phyloP scores from a whole-genome alignment of 2,888 invertebrate species.

The Brachypterus glaber region DNA sequence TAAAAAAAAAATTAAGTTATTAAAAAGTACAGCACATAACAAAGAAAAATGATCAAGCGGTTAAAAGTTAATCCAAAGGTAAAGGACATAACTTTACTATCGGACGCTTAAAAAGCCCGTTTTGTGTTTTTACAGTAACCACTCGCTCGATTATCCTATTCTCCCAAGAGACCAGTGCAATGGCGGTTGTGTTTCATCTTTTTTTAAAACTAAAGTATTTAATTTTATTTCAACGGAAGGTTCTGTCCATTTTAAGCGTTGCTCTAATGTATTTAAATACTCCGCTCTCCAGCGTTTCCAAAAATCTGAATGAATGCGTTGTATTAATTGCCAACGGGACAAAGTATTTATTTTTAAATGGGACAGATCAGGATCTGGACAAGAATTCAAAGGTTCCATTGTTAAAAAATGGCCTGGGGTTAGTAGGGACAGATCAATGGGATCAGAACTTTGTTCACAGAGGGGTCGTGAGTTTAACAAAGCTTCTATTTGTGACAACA shows the following conservation, averaged over 20 bases:
- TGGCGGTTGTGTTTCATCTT: not conserved
- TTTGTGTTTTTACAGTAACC: not conserved
- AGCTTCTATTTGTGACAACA: constrained; percentile 12
- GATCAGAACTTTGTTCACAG: constrained; percentile 11
- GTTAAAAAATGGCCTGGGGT: constrained; percentile 16
- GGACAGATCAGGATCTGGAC: not conserved
- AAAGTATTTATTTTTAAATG: not conserved
- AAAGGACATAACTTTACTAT: too few species aligned
- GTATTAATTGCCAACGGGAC: constrained; percentile 10
- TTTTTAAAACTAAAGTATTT: not conserved
- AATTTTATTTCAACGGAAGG: not conserved
- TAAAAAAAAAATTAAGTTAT: not conserved
- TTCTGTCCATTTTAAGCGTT: too few species aligned
- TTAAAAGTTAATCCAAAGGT: not conserved
- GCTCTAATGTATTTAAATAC: too few species aligned
- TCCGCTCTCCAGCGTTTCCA: too few species aligned
- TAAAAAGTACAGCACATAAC: not conserved
- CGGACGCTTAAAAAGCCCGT: too few species aligned
- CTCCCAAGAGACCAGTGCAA: not conserved
- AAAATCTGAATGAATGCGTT: constrained; percentile 7
- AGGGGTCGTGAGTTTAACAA: constrained; percentile 15
- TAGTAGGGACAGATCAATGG: constrained; percentile 9
- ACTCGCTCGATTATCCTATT: not conserved
- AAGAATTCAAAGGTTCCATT: too few species aligned
- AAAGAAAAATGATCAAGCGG: not conserved